A percentile compares a stretch with the other conserved stretches of the same genome.
These are phyloP conservation scores for Laothoe populi DNA, from an alignment of 2,888 invertebrate species.

Conservation along the genomic window DNA sequence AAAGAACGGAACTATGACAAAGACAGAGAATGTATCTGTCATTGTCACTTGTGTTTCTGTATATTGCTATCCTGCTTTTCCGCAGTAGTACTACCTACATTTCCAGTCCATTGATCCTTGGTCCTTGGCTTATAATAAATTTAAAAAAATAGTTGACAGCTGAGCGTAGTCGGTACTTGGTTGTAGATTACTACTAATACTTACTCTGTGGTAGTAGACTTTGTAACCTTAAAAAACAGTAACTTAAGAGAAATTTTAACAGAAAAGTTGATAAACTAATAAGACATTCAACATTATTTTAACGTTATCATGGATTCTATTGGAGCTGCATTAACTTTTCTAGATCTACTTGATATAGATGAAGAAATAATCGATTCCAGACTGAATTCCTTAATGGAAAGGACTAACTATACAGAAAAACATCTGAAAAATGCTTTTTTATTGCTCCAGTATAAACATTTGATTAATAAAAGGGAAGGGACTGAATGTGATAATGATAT, in stretches of 20 bases:
- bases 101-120: too few relatives aligned
- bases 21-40: too few relatives aligned
- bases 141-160: too few relatives aligned
- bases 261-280: background rate
- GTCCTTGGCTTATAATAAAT: too few relatives aligned
- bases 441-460: slow-evolving; percentile 71
- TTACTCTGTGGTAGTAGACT: too few relatives aligned
- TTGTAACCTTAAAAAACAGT: too few relatives aligned
- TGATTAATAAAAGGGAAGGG: slow-evolving; percentile 68
- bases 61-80: too few relatives aligned
- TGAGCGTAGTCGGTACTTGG: too few relatives aligned
- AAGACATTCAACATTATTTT: background rate
- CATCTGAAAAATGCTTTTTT: slow-evolving; percentile 61
- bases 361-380: slow-evolving; percentile 70
- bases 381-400: slow-evolving; percentile 63
- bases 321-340: slow-evolving; percentile 59
- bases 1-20: too few relatives aligned
- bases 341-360: slow-evolving; percentile 74
- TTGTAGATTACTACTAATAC: too few relatives aligned
- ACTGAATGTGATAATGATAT: slow-evolving; percentile 68
- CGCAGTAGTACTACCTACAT: too few relatives aligned
- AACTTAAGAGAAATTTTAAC: background rate
- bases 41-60: too few relatives aligned
- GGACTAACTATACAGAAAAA: slow-evolving; percentile 51
- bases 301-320: slow-evolving; percentile 45